phyloP scores from a whole-genome alignment of 2,113 vertebrate species.

The Pyrgilauda ruficollis region DNA sequence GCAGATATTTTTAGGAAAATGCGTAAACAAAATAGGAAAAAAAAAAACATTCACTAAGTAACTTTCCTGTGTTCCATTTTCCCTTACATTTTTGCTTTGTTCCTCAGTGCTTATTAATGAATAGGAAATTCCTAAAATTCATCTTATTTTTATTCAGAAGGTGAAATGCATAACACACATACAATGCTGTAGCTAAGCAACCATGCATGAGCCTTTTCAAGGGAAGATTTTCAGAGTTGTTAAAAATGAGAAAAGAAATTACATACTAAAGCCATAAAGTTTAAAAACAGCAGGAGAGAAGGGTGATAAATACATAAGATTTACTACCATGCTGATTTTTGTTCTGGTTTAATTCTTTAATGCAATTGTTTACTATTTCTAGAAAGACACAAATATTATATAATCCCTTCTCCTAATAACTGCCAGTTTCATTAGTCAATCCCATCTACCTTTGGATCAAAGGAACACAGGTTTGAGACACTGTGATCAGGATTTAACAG shows the following conservation, averaged over 20 bases:
- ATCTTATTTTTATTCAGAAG: conserved; percentile 42
- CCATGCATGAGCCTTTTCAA: background rate
- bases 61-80: background rate
- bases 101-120: background rate
- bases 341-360: background rate
- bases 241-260: background rate
- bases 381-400: background rate
- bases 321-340: background rate
- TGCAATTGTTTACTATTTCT: background rate
- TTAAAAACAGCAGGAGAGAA: background rate
- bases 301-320: background rate
- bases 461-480: background rate
- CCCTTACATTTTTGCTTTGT: background rate
- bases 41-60: background rate
- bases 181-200: conserved; percentile 45
- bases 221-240: background rate
- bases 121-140: background rate
- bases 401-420: background rate
- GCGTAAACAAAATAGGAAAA: background rate
- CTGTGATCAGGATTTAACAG: background rate
- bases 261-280: background rate
- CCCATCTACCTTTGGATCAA: background rate
- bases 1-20: background rate
- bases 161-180: conserved; percentile 15
- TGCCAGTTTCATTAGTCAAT: background rate